Evolutionary conservation across 2,888 invertebrate genomes (phyloP).

Genomic region (Heliconius ethilla): DNA sequence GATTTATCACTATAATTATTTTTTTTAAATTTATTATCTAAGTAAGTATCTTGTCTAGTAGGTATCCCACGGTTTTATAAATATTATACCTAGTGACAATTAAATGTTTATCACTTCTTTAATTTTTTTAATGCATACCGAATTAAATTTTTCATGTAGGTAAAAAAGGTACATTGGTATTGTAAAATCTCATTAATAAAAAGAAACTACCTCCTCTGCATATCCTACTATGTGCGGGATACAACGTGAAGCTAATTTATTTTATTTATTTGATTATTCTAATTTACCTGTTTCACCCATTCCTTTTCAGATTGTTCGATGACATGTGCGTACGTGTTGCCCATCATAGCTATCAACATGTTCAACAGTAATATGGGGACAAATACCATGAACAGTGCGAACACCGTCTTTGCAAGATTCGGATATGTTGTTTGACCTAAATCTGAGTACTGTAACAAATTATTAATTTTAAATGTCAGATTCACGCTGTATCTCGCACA

Average conservation of each 20-base stretch:
- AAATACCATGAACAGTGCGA: conserved; percentile 98
- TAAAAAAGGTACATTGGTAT: no score
- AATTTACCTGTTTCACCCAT: conserved; percentile 93
- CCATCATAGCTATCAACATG: conserved; percentile 99
- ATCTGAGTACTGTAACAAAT: conserved; percentile 90
- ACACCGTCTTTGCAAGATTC: conserved; percentile 96
- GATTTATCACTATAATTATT: neutral
- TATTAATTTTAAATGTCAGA: neutral
- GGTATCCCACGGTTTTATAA: no score
- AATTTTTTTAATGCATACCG: no score
- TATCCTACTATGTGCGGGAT: no score
- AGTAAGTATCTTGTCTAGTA: no score
- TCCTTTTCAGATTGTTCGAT: conserved; percentile 99
- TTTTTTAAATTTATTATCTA: no score
- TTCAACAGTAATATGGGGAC: conserved; percentile 97
- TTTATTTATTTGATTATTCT: neutral
- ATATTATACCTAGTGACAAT: no score
- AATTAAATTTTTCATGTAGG: no score
- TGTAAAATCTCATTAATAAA: no score
- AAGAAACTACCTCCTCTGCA: no score
- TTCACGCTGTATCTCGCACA: no score
- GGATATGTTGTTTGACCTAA: conserved; percentile 95
- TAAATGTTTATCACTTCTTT: no score
- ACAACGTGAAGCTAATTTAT: neutral
- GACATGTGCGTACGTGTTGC: conserved; percentile 98